Percentiles rank a stretch among this genome's conserved stretches.
phyloP scores from a whole-genome alignment of 1,140 invertebrate genomes.

The Brachionus rubens region DNA sequence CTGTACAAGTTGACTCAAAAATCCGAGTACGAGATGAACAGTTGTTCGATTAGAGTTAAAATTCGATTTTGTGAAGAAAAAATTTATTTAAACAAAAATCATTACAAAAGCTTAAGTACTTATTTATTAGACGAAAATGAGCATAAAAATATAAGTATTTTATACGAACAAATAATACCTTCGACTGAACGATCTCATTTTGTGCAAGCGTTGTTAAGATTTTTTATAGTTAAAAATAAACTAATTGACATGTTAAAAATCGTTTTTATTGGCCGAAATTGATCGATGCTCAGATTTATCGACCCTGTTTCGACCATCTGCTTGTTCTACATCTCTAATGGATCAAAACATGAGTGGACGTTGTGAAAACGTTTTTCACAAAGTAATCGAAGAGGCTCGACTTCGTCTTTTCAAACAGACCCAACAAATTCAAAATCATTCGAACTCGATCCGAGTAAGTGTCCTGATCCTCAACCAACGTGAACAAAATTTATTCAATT shows the following conservation, averaged over 20 bases:
- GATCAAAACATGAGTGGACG: slow-evolving; percentile 93
- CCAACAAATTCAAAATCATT: slow-evolving; percentile 3
- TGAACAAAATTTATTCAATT: slow-evolving; percentile 64
- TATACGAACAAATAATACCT: slow-evolving; percentile 41
- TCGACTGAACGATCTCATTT: slow-evolving; percentile 28
- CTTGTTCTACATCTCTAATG: slow-evolving; percentile 88
- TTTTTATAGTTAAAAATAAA: slow-evolving; percentile 21
- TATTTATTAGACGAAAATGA: slow-evolving; percentile 6
- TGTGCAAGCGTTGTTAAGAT: slow-evolving; percentile 28
- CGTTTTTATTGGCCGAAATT: slow-evolving; percentile 40
- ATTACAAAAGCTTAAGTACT: background rate
- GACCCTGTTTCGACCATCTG: slow-evolving; percentile 85
- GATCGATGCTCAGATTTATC: slow-evolving; percentile 57
- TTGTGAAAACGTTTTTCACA: slow-evolving; percentile 77
- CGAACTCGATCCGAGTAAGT: slow-evolving; percentile 43
- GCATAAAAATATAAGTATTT: slow-evolving; percentile 15
- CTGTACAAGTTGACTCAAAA: too few relatives aligned
- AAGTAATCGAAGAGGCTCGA: slow-evolving; percentile 82
- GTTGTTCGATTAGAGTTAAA: slow-evolving; percentile 18
- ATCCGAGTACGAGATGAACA: background rate
- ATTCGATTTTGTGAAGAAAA: slow-evolving; percentile 39
- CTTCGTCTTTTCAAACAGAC: slow-evolving; percentile 78
- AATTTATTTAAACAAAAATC: slow-evolving; percentile 10
- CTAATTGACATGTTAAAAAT: slow-evolving; percentile 36
- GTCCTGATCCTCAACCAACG: slow-evolving; percentile 77